These are phyloP conservation scores for Acrocyrtus sp. DNA, from an alignment of 2,888 invertebrate species.

Conservation along the genomic window DNA sequence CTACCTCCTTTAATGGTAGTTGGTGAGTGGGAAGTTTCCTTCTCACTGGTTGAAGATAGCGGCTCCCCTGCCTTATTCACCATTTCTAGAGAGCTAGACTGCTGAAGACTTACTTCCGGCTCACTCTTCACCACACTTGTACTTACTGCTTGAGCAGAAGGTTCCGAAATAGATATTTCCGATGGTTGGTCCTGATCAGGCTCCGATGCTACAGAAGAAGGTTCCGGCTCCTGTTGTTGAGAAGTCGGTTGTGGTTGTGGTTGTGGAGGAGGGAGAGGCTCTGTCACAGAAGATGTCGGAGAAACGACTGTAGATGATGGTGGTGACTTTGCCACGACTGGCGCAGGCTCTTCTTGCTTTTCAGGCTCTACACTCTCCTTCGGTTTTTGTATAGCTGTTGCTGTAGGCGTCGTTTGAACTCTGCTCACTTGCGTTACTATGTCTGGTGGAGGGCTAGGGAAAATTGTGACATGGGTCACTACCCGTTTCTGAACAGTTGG, in stretches of 20 bases:
- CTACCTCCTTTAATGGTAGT: slow-evolving; percentile 19
- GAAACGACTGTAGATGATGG: background rate
- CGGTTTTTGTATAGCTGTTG: slow-evolving; percentile 13
- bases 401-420: slow-evolving; percentile 13
- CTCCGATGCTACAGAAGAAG: slow-evolving; percentile 19
- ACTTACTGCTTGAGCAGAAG: slow-evolving; percentile 22
- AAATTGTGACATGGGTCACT: slow-evolving; percentile 63
- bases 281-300: background rate
- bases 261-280: slow-evolving; percentile 18
- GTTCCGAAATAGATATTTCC: slow-evolving; percentile 19
- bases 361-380: background rate
- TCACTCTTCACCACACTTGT: slow-evolving; percentile 33
- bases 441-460: slow-evolving; percentile 62
- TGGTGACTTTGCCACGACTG: background rate
- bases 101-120: slow-evolving; percentile 36
- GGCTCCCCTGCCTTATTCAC: slow-evolving; percentile 38
- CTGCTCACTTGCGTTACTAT: slow-evolving; percentile 58
- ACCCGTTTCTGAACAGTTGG: slow-evolving; percentile 63
- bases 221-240: slow-evolving; percentile 20
- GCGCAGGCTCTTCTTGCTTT: too few species aligned
- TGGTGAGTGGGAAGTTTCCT: slow-evolving; percentile 32
- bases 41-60: slow-evolving; percentile 29
- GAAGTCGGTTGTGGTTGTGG: slow-evolving; percentile 9
- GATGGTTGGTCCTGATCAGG: too few species aligned
- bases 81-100: slow-evolving; percentile 36